Percentiles rank a stretch among this genome's conserved stretches.
These are phyloP conservation scores for Acrobasis repandana DNA, from an alignment of 2,888 invertebrate genomes.

Conservation along the genomic window DNA sequence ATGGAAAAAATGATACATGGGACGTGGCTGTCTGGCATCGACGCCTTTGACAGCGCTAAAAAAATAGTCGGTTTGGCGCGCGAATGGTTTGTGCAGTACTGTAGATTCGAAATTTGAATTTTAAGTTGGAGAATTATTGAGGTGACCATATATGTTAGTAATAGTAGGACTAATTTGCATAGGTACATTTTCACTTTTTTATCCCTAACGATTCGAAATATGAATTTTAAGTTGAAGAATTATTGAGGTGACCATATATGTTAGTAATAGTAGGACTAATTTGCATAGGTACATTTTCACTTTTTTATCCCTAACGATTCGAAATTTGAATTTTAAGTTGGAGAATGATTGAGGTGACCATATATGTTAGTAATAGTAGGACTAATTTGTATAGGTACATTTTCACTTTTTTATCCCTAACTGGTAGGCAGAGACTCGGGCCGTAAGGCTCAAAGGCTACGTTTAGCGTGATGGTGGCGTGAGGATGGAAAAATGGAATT, in stretches of 20 bases:
- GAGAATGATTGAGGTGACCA: background rate
- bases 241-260: background rate
- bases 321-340: background rate
- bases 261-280: background rate
- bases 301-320: too few species aligned
- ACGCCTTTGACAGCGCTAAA: background rate
- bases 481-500: too few species aligned
- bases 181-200: too few species aligned
- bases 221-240: background rate
- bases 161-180: background rate
- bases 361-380: background rate
- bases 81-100: background rate
- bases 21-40: constrained; percentile 4
- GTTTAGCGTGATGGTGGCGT: too few species aligned
- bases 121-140: background rate
- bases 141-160: background rate
- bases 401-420: too few species aligned
- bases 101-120: background rate
- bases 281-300: too few species aligned
- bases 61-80: constrained; percentile 6
- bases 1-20: constrained; percentile 17
- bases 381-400: background rate
- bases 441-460: too few species aligned
- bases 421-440: too few species aligned
- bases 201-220: background rate